Conservation (phyloP, 2,888 invertebrate genomes). For the Diarsia dahlii region DNA sequence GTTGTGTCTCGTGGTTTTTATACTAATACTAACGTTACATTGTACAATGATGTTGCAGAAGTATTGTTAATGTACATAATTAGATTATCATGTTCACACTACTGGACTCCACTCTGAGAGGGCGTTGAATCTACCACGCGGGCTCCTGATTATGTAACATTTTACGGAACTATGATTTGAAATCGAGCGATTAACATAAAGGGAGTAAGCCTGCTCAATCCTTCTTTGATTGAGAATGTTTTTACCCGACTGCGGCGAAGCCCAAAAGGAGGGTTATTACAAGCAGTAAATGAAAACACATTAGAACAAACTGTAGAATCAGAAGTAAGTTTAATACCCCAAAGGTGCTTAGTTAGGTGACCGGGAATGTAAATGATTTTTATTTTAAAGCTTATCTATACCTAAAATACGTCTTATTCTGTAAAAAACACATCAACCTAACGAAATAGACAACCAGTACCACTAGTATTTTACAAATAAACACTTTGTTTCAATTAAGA, state of each 20-base stretch:
- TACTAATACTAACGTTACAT: constrained; percentile 19
- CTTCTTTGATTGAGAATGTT: too few relatives aligned
- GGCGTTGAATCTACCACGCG: not conserved
- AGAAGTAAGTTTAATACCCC: too few relatives aligned
- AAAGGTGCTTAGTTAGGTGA: too few relatives aligned
- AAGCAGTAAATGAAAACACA: too few relatives aligned
- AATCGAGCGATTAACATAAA: not conserved
- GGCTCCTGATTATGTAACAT: not conserved
- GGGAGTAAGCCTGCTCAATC: not conserved
- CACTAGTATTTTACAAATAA: constrained; percentile 24
- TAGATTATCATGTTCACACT: not conserved
- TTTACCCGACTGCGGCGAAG: too few relatives aligned
- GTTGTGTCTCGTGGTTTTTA: constrained; percentile 55
- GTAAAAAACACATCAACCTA: not conserved
- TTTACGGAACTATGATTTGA: not conserved
- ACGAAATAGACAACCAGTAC: not conserved
- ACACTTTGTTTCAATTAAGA: constrained; percentile 53
- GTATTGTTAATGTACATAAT: not conserved
- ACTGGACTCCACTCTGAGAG: not conserved
- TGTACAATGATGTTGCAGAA: constrained; percentile 44
- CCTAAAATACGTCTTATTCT: too few relatives aligned
- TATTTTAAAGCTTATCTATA: too few relatives aligned
- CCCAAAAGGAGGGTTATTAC: too few relatives aligned
- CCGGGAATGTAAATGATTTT: too few relatives aligned
- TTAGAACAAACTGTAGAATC: too few relatives aligned